Percentiles rank a stretch among this genome's conserved stretches.
Evolutionary conservation across 2,888 invertebrate genomes (phyloP).

Genomic region (Noctua janthe): DNA sequence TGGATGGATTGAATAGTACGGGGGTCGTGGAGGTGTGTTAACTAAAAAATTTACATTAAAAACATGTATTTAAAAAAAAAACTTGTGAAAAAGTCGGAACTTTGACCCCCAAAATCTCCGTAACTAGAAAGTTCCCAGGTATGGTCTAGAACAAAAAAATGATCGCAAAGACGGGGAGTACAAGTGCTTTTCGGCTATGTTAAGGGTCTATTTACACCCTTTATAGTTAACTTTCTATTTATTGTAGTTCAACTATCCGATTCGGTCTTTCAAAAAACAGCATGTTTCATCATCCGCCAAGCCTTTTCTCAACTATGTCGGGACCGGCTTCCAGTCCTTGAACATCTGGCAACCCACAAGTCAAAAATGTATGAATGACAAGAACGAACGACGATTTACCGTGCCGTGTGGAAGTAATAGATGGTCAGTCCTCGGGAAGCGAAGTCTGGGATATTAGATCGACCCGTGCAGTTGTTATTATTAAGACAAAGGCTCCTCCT

Average conservation of each 20-base stretch:
- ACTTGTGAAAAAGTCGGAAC: no score
- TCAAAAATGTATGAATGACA: neutral
- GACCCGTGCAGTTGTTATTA: neutral
- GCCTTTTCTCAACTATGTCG: neutral
- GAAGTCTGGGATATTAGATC: neutral
- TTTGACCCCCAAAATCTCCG: no score
- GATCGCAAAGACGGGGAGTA: no score
- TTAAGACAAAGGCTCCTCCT: neutral
- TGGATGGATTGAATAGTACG: no score
- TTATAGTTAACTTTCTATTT: neutral
- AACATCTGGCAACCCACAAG: neutral
- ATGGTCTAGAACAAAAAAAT: no score
- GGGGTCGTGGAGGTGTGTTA: no score
- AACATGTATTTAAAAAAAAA: no score
- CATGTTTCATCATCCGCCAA: neutral
- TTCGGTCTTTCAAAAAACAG: neutral
- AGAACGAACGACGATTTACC: neutral
- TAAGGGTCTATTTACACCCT: no score
- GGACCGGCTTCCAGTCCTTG: neutral
- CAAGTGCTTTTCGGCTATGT: no score
- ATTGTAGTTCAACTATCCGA: neutral
- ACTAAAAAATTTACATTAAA: no score
- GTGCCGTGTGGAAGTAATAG: neutral
- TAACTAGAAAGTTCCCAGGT: no score
- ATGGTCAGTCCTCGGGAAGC: neutral